A percentile compares a stretch with the other conserved stretches of the same genome.
These are phyloP conservation scores for Pseudachorutes palmiensis DNA, from an alignment of 1,140 invertebrate genomes.

Conservation along the genomic window DNA sequence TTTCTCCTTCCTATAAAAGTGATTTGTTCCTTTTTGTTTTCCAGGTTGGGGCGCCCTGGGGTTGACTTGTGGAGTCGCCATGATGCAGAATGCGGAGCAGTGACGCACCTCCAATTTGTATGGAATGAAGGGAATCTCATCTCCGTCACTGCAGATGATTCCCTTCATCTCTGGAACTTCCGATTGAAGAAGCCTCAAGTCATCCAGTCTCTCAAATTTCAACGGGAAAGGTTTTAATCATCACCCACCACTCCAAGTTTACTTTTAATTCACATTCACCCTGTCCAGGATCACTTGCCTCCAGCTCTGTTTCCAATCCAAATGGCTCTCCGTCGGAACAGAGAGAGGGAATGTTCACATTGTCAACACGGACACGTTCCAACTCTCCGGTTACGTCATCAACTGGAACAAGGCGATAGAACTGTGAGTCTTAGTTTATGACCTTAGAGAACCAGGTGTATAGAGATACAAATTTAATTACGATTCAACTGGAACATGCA, in stretches of 20 bases:
- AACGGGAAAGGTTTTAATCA: conserved; percentile 72
- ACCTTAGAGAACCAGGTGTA: not conserved
- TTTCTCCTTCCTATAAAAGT: no score
- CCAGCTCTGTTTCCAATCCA: conserved; percentile 88
- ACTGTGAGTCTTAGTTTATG: conserved; percentile 67
- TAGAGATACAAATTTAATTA: not conserved
- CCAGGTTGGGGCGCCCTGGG: conserved; percentile 82
- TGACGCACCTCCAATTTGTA: conserved; percentile 85
- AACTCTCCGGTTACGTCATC: conserved; percentile 94
- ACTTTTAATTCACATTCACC: not conserved
- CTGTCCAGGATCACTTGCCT: conserved; percentile 76
- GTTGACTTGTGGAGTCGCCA: conserved; percentile 89
- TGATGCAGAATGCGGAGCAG: conserved; percentile 59
- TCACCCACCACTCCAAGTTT: not conserved
- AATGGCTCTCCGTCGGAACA: conserved; percentile 97
- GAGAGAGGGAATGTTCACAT: conserved; percentile 96
- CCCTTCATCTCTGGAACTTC: conserved; percentile 94
- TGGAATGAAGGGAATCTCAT: conserved; percentile 93
- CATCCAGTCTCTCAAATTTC: conserved; percentile 91
- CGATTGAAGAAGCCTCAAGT: conserved; percentile 80
- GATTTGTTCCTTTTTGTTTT: no score
- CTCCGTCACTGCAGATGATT: conserved; percentile 88
- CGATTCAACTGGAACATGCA: not conserved
- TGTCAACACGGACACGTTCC: conserved; percentile 91
- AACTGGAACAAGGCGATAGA: conserved; percentile 99